A percentile compares a stretch with the other conserved stretches of the same genome.
Conservation (phyloP, 2,888 invertebrate species). For the Xestia ashworthii region DNA sequence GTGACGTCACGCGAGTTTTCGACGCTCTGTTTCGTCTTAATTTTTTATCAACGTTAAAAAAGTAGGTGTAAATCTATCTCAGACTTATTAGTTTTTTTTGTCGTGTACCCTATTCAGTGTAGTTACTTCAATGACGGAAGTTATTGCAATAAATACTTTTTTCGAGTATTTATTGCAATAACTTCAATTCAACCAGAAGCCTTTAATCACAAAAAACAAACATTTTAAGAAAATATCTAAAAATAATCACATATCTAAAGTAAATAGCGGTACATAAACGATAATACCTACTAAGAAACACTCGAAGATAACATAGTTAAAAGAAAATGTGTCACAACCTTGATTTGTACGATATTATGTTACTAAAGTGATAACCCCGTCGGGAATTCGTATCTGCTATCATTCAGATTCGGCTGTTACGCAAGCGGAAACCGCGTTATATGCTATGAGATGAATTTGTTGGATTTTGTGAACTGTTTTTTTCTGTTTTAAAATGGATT, state of each 20-base stretch:
- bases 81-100: too few relatives aligned
- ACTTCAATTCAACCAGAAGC: too few relatives aligned
- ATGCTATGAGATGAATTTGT: slow-evolving; percentile 33
- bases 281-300: slow-evolving; percentile 66
- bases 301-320: slow-evolving; percentile 78
- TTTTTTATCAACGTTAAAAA: too few relatives aligned
- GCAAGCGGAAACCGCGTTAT: slow-evolving; percentile 78
- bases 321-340: slow-evolving; percentile 89
- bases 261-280: slow-evolving; percentile 23
- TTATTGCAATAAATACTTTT: too few relatives aligned
- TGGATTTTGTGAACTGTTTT: slow-evolving; percentile 3
- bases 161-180: too few relatives aligned
- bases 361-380: slow-evolving; percentile 85
- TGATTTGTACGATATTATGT: slow-evolving; percentile 77
- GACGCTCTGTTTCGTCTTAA: too few relatives aligned
- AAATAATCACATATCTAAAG: slow-evolving; percentile 45
- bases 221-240: slow-evolving; percentile 20
- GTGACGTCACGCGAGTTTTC: too few relatives aligned
- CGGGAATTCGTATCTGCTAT: slow-evolving; percentile 81
- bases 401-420: slow-evolving; percentile 82
- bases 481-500: not conserved
- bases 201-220: slow-evolving; percentile 4
- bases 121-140: too few relatives aligned
- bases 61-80: too few relatives aligned
- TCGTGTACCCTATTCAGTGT: too few relatives aligned